These are phyloP conservation scores for Prosopocoilus inquinatus DNA, from an alignment of 2,888 invertebrate genomes.

Conservation along the genomic window DNA sequence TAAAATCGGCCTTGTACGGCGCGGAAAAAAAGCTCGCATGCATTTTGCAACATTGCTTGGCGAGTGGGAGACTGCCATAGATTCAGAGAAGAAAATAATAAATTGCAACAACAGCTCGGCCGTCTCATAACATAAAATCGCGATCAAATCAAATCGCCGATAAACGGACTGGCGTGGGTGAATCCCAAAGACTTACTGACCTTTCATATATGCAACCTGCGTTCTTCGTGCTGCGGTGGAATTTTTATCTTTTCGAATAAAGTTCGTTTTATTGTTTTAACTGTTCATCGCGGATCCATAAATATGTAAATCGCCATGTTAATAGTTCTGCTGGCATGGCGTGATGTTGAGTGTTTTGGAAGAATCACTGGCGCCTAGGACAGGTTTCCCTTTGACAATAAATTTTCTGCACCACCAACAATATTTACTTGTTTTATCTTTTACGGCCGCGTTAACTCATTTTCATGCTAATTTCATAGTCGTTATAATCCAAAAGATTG, in stretches of 20 bases:
- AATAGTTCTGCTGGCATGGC: not conserved
- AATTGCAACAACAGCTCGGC: not conserved
- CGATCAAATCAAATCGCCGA: not conserved
- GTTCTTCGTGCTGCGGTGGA: not conserved
- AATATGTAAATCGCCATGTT: not conserved
- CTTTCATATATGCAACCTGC: not conserved
- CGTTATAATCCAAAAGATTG: no score
- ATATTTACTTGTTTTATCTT: no score
- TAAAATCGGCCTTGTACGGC: not conserved
- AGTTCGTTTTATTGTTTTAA: not conserved
- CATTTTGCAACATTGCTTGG: not conserved
- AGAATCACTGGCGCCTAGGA: no score
- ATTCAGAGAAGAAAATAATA: not conserved
- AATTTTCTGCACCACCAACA: no score
- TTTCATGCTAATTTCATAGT: no score
- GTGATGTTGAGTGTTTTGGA: no score
- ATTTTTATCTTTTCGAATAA: not conserved
- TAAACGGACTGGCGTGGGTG: not conserved
- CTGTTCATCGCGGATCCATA: not conserved
- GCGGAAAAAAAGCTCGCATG: not conserved
- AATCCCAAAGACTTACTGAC: not conserved
- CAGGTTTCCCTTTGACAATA: no score
- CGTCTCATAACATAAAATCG: no score
- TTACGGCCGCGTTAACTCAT: no score
- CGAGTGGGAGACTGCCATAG: constrained; percentile 1